Base-by-base conservation (phyloP, 2,797 vertebrate genomes). In the Brachyrhaphis roseni region DNA sequence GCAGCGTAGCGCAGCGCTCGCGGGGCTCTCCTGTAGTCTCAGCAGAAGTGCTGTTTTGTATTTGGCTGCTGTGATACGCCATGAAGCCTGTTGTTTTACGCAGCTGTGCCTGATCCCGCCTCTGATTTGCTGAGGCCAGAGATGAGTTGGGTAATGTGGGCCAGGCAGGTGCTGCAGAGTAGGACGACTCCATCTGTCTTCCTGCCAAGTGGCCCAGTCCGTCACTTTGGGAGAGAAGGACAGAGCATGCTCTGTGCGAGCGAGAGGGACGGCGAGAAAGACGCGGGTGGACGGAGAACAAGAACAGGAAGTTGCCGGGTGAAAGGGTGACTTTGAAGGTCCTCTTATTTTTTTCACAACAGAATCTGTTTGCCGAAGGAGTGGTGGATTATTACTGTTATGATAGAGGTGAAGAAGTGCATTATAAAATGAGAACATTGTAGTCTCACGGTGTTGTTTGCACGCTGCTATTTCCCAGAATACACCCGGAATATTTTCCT, bases 121-220 rank as follows among this genome's bases (percentile, higher is more conserved):
- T 82, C 72, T 89, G 86, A 89, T 89, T 87, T 82, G 86, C 84
- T 88, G 84, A 89, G 88, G 77, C 78, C 83, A 72, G 84, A 89
- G 77, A 89, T 90, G 90, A 88, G 87, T 79, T 10, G 77, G 66
- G 84, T 84, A 86, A 89, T 91, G 87, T 82, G 80, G 86, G 84
- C 85, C 86, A 84, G 90, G 93, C 91, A 93, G 92, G 90, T 93
- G 91, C 85, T 75, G 18, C 81, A 80, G 87, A 87, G 87, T 51
- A 36, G 86, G 80, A 82, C 28, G 46, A 71, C 87, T 91, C 87
- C 79, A 82, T 88, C 84, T 79, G 72, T 84, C 72, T 81, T 84
- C 59, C 80, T 91, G 88, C 87, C 88, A 91, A 92, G 84, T 84
- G 79, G 86, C 83, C 87, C 81, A 64, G 85, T 79, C 68, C 81